A percentile compares a stretch with the other conserved stretches of the same genome.
Conservation (phyloP, 2,113 vertebrate species). For the Acanthisitta chloris region DNA sequence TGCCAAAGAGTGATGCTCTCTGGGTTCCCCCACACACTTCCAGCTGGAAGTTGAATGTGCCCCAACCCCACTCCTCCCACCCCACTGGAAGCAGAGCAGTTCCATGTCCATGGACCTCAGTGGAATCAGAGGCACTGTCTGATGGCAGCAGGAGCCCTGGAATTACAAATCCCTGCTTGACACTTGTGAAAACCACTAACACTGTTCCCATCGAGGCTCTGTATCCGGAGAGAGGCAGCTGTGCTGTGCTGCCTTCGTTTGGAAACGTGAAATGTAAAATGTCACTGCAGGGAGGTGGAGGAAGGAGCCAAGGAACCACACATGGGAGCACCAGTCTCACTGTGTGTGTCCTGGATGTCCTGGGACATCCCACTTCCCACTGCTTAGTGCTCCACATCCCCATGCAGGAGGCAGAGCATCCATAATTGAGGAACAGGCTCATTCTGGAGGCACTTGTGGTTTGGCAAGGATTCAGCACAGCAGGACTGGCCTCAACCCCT, state of each 20-base stretch:
- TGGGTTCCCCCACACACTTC: background rate
- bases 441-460: accelerated
- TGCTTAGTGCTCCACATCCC: accelerated
- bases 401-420: background rate
- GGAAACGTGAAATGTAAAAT: background rate
- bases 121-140: background rate
- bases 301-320: background rate
- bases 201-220: accelerated
- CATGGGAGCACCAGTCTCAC: accelerated
- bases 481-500: accelerated
- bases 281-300: background rate
- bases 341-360: accelerated
- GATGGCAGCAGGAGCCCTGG: background rate
- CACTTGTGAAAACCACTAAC: accelerated
- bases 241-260: background rate
- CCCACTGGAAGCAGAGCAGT: background rate
- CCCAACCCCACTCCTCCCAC: accelerated
- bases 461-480: background rate
- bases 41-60: background rate
- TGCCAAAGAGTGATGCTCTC: background rate
- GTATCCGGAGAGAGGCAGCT: background rate
- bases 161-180: background rate
- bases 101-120: background rate
- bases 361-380: accelerated
- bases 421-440: accelerated